Conservation (phyloP, 2,888 invertebrate genomes). For the Drosophila picticornis region DNA sequence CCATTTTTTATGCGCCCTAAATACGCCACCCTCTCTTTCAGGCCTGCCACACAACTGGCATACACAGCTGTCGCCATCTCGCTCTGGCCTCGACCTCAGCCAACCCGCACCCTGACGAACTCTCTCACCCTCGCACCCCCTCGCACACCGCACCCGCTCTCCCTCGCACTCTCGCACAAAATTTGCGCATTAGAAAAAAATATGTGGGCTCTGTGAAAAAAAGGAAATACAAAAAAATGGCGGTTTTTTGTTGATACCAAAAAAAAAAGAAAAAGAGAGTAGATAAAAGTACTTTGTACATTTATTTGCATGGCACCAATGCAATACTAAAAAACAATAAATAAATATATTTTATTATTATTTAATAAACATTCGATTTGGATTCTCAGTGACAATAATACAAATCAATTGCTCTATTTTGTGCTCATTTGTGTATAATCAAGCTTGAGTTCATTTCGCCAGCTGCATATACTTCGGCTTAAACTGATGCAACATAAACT, state of each 20-base stretch:
- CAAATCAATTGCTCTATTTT: not conserved
- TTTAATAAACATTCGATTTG: not conserved
- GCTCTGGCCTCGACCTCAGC: conserved; percentile 13
- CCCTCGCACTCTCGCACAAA: conserved; percentile 45
- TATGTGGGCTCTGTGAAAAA: conserved; percentile 55
- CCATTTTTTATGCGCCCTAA: conserved; percentile 77
- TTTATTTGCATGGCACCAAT: conserved; percentile 23
- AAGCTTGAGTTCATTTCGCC: not conserved
- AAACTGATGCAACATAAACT: not conserved
- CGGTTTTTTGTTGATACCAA: conserved; percentile 28
- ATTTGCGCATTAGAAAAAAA: conserved; percentile 73
- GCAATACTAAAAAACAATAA: not conserved
- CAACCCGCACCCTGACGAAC: conserved; percentile 26
- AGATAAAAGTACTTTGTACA: conserved; percentile 19
- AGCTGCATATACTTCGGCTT: not conserved
- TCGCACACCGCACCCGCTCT: not conserved
- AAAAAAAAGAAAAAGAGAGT: conserved; percentile 12
- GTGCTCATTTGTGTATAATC: not conserved
- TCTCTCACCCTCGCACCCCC: conserved; percentile 51
- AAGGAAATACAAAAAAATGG: conserved; percentile 52
- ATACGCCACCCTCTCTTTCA: conserved; percentile 53
- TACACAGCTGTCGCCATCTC: conserved; percentile 11
- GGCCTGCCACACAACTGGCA: conserved; percentile 10
- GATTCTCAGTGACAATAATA: not conserved
- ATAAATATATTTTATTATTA: not conserved